Base-by-base conservation (phyloP, 2,888 invertebrate species). In the Chrysolina americana region DNA sequence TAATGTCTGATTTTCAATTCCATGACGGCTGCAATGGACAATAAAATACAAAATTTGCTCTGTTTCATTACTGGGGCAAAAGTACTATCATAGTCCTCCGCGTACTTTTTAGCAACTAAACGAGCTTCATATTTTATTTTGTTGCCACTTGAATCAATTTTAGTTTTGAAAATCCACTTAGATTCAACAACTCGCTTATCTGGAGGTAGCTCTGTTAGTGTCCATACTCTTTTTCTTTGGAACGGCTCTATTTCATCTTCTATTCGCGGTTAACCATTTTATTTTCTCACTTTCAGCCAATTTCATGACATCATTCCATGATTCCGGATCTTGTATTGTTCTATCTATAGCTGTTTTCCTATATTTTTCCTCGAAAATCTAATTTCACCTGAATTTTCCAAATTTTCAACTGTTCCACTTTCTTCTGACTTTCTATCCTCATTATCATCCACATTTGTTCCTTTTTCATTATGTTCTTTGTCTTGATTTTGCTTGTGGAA, bases 311-410 rank as follows among this genome's bases (percentile, higher is more conserved):
- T 53, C 53, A 21, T 53, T 53, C 21, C 53, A 21, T 21, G 53
- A 21, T 17, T 50, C 50, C 1, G 50, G 15, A 50, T 50, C 50
- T 50, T 50, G n/a, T 11, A 50, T n/a, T 44, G 44, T 65, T 65
- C 13, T 15, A 1, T 50, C 50, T 89, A 88, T 80, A 83, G 89
- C 75, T 83, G 90, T 77, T 86, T 86, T 0, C 89, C 89, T 53
- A 85, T 82, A 11, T 64, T n/a, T 56, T 75, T 76, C 41, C 48
- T 68, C 21, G 78, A 47, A 10, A 78, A 74, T 44, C 48, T 28
- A 21, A 15, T 23, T 23, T 65, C 50, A n/a, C 19, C 15, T 44
- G 10, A 10, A 4, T 10, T 2, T 4, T 44, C 15, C 4, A 15
- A 13, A 44, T 44, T 44, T 13, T 44, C 15, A 6, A 44, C 15